A percentile compares a stretch with the other conserved stretches of the same genome.
Conservation (phyloP, 1,140 invertebrate species). For the Pachypeltis micranthus region DNA sequence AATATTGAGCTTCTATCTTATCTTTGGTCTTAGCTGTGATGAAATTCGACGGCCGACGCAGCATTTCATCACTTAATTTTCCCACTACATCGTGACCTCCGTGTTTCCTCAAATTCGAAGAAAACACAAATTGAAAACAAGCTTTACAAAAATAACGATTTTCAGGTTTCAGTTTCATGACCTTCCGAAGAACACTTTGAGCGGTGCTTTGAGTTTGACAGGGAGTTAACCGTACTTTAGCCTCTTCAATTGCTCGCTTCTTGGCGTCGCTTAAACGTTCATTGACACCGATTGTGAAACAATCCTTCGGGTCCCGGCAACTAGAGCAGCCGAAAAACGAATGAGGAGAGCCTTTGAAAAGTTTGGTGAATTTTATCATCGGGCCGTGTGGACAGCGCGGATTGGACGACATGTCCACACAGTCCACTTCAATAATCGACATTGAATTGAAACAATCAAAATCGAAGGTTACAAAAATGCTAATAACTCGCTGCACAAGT, state of each 20-base stretch:
- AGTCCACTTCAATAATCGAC: conserved; percentile 16
- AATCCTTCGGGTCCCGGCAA: conserved; percentile 60
- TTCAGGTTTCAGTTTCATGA: background rate
- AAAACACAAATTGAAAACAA: conserved; percentile 46
- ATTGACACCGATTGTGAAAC: conserved; percentile 39
- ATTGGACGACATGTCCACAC: conserved; percentile 6
- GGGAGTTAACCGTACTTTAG: background rate
- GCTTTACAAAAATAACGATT: conserved; percentile 43
- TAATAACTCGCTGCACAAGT: no score
- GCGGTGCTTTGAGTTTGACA: background rate
- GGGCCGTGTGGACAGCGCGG: conserved; percentile 17
- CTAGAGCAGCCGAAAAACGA: conserved; percentile 67
- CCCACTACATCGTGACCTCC: conserved; percentile 36
- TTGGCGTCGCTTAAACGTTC: background rate
- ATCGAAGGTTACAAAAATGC: no score
- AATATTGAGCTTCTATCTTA: conserved; percentile 48
- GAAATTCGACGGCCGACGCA: conserved; percentile 45
- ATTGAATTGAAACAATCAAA: conserved; percentile 9
- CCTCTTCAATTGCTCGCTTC: background rate
- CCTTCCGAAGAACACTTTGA: background rate
- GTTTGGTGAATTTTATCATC: conserved; percentile 12
- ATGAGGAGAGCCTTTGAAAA: conserved; percentile 7
- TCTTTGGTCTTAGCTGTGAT: conserved; percentile 47
- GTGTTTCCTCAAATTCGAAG: conserved; percentile 37
- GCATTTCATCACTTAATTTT: conserved; percentile 37